Evolutionary conservation across 1,140 invertebrate genomes (phyloP).

Genomic region (Caerostris extrusa): DNA sequence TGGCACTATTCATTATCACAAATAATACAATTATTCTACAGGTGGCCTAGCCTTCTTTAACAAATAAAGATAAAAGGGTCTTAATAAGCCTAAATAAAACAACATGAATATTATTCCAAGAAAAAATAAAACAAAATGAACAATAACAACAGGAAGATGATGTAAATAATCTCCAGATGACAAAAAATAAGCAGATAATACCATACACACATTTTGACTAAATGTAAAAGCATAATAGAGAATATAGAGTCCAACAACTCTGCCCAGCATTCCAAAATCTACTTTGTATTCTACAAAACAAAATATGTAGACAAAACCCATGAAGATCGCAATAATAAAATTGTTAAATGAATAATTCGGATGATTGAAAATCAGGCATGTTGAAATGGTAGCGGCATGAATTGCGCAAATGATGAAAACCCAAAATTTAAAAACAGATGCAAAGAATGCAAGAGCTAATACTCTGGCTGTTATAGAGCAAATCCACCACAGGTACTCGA

Average conservation of each 20-base stretch:
- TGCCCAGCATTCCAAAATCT: slow-evolving; percentile 69
- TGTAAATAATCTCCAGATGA: slow-evolving; percentile 41
- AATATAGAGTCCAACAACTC: slow-evolving; percentile 63
- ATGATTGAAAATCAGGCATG: slow-evolving; percentile 83
- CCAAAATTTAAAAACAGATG: slow-evolving; percentile 84
- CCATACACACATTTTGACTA: slow-evolving; percentile 70
- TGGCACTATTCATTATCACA: slow-evolving; percentile 73
- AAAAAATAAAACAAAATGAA: slow-evolving; percentile 78
- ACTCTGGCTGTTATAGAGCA: slow-evolving; percentile 87
- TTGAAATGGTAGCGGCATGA: slow-evolving; percentile 90
- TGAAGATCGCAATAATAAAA: slow-evolving; percentile 65
- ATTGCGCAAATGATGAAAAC: slow-evolving; percentile 85
- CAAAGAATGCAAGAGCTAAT: slow-evolving; percentile 82
- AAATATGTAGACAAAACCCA: slow-evolving; percentile 76
- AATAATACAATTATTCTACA: slow-evolving; percentile 25
- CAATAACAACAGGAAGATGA: slow-evolving; percentile 71
- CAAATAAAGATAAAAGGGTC: slow-evolving; percentile 73
- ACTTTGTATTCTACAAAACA: slow-evolving; percentile 77
- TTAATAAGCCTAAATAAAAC: slow-evolving; percentile 73
- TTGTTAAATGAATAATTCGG: slow-evolving; percentile 42
- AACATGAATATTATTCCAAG: slow-evolving; percentile 78
- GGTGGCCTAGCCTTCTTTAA: slow-evolving; percentile 33
- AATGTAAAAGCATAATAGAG: slow-evolving; percentile 77
- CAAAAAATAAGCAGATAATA: slow-evolving; percentile 72
- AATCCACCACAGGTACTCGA: slow-evolving; percentile 91